phyloP scores from a whole-genome alignment of 1,140 invertebrate genomes.

The Danaus plexippus region DNA sequence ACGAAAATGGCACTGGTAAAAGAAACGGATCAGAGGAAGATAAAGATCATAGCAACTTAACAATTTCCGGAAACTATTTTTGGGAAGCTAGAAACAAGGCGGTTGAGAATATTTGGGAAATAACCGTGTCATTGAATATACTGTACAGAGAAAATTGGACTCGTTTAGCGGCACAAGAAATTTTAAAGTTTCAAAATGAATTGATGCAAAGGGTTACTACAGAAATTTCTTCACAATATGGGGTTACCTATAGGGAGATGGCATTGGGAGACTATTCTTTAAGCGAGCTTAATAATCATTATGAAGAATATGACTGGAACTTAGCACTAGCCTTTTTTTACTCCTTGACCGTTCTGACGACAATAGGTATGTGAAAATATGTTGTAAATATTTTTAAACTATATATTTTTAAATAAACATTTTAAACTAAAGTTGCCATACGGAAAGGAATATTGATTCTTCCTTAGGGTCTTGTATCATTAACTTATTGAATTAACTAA shows the following conservation, averaged over 20 bases:
- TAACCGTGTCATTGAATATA: slow-evolving; percentile 94
- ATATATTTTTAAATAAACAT: slow-evolving; percentile 1
- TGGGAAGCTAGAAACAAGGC: slow-evolving; percentile 79
- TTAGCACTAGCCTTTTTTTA: slow-evolving; percentile 95
- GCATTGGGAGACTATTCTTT: slow-evolving; percentile 62
- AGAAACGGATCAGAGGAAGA: slow-evolving; percentile 46
- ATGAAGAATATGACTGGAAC: slow-evolving; percentile 86
- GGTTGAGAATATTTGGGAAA: slow-evolving; percentile 94
- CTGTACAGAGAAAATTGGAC: slow-evolving; percentile 97
- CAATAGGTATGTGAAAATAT: slow-evolving; percentile 85
- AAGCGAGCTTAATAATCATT: slow-evolving; percentile 51
- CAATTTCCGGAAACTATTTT: slow-evolving; percentile 65
- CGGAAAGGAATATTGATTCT: not conserved
- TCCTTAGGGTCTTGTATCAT: not conserved
- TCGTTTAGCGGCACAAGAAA: slow-evolving; percentile 71
- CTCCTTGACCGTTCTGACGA: slow-evolving; percentile 95
- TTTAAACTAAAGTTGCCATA: not conserved
- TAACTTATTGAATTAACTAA: slow-evolving; percentile 3
- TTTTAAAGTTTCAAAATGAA: slow-evolving; percentile 80
- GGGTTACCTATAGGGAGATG: slow-evolving; percentile 68
- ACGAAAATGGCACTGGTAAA: slow-evolving; percentile 40
- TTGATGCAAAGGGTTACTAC: slow-evolving; percentile 85
- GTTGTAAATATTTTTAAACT: slow-evolving; percentile 3
- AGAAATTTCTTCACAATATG: slow-evolving; percentile 76
- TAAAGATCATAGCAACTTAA: slow-evolving; percentile 59